Base-by-base conservation (phyloP, 2,797 vertebrate genomes). In the Phrynocephalus forsythii region DNA sequence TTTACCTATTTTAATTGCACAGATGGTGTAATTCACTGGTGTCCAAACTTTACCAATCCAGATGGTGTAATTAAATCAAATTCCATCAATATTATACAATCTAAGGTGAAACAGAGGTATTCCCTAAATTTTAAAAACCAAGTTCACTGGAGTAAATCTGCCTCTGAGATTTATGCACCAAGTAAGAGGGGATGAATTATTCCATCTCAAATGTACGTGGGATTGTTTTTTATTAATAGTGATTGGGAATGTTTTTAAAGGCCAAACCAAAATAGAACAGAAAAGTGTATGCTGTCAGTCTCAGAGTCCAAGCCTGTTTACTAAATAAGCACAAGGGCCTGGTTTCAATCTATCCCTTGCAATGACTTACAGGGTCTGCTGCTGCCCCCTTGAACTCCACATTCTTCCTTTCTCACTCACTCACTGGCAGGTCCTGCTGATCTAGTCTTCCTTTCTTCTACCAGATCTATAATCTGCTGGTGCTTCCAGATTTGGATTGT, bases 21-120 rank as follows among this genome's bases (percentile, higher is more conserved):
- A 18, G 33, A 28, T 22, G 50, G 3, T 44, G 38, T 44, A 44
- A 83, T 11, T 44, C 4, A 16, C 88, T 86, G 68, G 69, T 38
- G 5, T 76, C 87, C 79, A 56, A 8, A 83, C 75, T 87, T 86
- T 92, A 87, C 89, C 88, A 30, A 30, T 85, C 88, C 83, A 63
- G 88, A 63, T 83, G 85, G 91, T 33, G 88, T 89, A 60, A 71
- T 92, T 90, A 89, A 90, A 86, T 82, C 86, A 85, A 2, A 73
- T 0, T 1, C 0, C 3, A 72, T 1, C 87, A 79, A 56, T 81
- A 63, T 1, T 8, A 3, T 71, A 71, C 0, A 24, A 68, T 1
- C 8, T 0, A 78, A 77, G 0, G 3, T 38, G 1, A 5, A 44
- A 82, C 6, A 79, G 82, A 79, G 72, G 63, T 77, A 63, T 88